Conservation (phyloP, 2,888 invertebrate genomes). For the Chrysolina americana region DNA sequence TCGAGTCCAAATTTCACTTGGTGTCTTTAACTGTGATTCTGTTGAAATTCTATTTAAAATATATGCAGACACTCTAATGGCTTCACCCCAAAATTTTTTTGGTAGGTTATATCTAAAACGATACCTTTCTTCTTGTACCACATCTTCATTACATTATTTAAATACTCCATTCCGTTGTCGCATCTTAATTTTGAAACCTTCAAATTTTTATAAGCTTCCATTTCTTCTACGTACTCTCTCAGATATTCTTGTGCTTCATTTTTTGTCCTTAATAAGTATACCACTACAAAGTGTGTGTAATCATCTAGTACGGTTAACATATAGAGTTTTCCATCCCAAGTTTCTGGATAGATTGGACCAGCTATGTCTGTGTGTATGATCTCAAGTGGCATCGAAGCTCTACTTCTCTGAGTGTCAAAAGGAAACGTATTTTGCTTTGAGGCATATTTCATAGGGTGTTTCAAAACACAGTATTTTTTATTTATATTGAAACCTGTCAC, state of each 20-base stretch:
- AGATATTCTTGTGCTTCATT: slow-evolving; percentile 44
- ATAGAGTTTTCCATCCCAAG: slow-evolving; percentile 61
- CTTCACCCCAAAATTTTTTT: slow-evolving; percentile 48
- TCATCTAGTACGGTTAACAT: slow-evolving; percentile 63
- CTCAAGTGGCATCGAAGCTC: slow-evolving; percentile 60
- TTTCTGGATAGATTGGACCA: slow-evolving; percentile 60
- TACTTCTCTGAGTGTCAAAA: slow-evolving; percentile 57
- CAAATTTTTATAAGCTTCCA: slow-evolving; percentile 40
- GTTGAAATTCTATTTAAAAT: slow-evolving; percentile 44
- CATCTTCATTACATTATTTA: slow-evolving; percentile 35
- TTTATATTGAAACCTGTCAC: slow-evolving; percentile 30
- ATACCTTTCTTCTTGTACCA: slow-evolving; percentile 47
- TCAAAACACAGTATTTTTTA: slow-evolving; percentile 29
- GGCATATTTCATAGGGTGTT: slow-evolving; percentile 30
- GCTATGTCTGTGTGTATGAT: slow-evolving; percentile 62
- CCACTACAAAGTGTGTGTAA: slow-evolving; percentile 61
- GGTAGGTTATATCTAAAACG: slow-evolving; percentile 32
- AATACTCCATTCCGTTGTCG: slow-evolving; percentile 49
- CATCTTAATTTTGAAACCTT: slow-evolving; percentile 43
- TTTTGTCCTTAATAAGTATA: slow-evolving; percentile 54
- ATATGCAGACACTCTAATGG: slow-evolving; percentile 39
- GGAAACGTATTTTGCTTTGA: slow-evolving; percentile 59
- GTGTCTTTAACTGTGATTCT: slow-evolving; percentile 29
- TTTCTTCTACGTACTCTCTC: slow-evolving; percentile 30
- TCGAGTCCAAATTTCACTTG: background rate